These are phyloP conservation scores for Synanthedon formicaeformis DNA, from an alignment of 2,888 invertebrate species.

Conservation along the genomic window DNA sequence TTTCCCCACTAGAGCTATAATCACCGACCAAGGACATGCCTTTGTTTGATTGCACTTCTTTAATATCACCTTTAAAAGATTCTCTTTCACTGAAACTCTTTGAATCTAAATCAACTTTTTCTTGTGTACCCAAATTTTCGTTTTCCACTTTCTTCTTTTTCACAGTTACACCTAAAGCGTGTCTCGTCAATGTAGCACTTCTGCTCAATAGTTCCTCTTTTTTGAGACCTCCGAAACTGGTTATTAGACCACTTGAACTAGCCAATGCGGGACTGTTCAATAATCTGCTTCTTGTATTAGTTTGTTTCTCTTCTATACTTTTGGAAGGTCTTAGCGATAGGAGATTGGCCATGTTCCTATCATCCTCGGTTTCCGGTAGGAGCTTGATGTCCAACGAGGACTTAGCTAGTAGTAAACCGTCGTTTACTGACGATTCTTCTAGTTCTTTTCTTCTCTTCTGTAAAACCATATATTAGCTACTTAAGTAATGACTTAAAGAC, in stretches of 20 bases:
- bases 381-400: constrained; percentile 83
- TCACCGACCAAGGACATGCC: constrained; percentile 38
- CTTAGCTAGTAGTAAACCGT: constrained; percentile 78
- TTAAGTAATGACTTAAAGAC: not conserved
- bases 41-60: constrained; percentile 2
- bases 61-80: constrained; percentile 1
- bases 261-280: constrained; percentile 69
- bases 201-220: constrained; percentile 64
- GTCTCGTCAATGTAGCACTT: constrained; percentile 34
- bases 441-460: constrained; percentile 79
- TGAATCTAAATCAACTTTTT: constrained; percentile 1
- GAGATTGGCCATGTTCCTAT: constrained; percentile 82
- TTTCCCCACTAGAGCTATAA: constrained; percentile 52
- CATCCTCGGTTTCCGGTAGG: constrained; percentile 84
- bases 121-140: constrained; percentile 1
- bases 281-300: constrained; percentile 56
- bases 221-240: constrained; percentile 67
- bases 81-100: not conserved
- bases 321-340: constrained; percentile 75
- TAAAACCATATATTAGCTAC: constrained; percentile 6
- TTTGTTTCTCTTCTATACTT: constrained; percentile 72
- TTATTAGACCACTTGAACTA: constrained; percentile 57
- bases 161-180: constrained; percentile 47
- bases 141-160: constrained; percentile 19
- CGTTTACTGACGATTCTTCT: constrained; percentile 75